Evolutionary conservation across 2,113 vertebrate species (phyloP), one percentile per base, ranked within the genome.

Genomic region (Lophotis ruficrista): DNA sequence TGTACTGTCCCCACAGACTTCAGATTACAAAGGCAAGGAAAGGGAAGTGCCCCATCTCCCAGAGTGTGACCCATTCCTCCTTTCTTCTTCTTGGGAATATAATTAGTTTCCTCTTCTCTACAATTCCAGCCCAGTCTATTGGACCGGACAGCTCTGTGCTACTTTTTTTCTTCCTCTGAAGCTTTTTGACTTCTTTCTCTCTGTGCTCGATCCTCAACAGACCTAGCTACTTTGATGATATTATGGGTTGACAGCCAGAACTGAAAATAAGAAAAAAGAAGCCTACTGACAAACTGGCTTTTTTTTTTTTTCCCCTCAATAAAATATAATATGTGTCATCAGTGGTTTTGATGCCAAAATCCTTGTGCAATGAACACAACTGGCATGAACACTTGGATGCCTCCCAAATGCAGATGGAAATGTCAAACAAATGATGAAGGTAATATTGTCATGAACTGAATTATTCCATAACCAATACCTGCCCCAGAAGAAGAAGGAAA

Each of bases 371-470:
- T 96, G 94, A 97, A 97, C 93, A 97, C 96, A 96, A 97, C 92
- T 96, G 90, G 90, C 97, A 96, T 75, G 78, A 96, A 81, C 22
- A 95, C 51, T 97, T 96, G 96, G 95, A 97, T 89, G 83, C 37
- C 66, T 96, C 87, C 96, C 96, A 97, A 97, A 97, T 89, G 80
- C 96, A 97, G 97, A 97, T 94, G 93, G 96, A 97, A 96, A 96
- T 93, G 97, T 97, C 97, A 97, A 78, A 96, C 85, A 95, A 95
- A 96, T 96, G 83, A 95, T 94, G 92, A 95, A 96, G 96, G 96
- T 96, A 97, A 97, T 97, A 94, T 95, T 95, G 80, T 96, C 86
- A 94, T 80, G 58, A 97, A 93, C 56, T 90, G 90, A 97, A 96
- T 94, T 94, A 96, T 94, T 95, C 80, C 28, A 76, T 68, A 94